These are phyloP conservation scores for Colossoma macropomum DNA, from an alignment of 2,113 vertebrate genomes.

Conservation along the genomic window DNA sequence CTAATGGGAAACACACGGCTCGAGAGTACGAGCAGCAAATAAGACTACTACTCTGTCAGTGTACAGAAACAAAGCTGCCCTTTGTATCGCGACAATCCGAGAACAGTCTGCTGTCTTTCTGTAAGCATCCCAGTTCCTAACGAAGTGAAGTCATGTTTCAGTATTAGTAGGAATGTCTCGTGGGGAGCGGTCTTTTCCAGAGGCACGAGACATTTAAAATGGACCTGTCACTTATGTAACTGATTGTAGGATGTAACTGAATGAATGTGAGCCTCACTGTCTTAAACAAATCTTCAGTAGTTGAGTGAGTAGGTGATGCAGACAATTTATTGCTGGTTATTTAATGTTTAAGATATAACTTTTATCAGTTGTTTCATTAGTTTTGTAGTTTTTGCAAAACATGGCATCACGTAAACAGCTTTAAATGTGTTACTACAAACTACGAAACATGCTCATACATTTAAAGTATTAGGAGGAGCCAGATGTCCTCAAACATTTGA, in stretches of 20 bases:
- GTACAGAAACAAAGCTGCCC: constrained; percentile 19
- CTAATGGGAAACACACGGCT: constrained; percentile 52
- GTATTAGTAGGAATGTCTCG: background rate
- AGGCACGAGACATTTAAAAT: constrained; percentile 11
- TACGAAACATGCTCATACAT: too few species aligned
- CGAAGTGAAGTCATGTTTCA: constrained; percentile 18
- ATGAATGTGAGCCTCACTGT: background rate
- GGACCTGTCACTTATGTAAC: background rate
- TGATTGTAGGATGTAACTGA: background rate
- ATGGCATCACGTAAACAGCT: too few species aligned
- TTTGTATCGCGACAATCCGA: constrained; percentile 13
- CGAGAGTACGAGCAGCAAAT: constrained; percentile 14
- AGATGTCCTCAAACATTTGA: too few species aligned
- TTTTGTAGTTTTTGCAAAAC: too few species aligned
- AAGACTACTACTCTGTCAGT: constrained; percentile 3
- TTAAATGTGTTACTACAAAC: too few species aligned
- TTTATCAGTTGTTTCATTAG: too few species aligned
- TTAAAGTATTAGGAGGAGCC: too few species aligned
- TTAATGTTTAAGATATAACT: too few species aligned
- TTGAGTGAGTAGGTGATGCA: background rate
- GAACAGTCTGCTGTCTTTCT: background rate
- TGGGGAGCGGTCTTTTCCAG: background rate
- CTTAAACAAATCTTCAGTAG: background rate
- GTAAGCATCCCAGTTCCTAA: background rate
- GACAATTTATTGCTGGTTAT: too few species aligned